These are phyloP conservation scores for Drosophila micromelanica DNA, from an alignment of 1,140 invertebrate species.

Conservation along the genomic window DNA sequence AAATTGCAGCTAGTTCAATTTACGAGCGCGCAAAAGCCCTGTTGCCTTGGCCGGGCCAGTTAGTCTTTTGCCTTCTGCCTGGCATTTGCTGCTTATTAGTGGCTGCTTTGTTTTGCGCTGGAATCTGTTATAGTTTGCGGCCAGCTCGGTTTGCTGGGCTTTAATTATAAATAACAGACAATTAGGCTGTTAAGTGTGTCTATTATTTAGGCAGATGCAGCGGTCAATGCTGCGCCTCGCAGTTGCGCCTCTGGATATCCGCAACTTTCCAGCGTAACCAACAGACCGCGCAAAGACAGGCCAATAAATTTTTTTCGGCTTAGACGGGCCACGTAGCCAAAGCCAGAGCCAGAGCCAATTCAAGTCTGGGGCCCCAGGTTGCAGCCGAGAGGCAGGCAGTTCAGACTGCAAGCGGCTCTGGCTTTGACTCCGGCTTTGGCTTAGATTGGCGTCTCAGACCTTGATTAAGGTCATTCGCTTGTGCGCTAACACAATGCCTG, in stretches of 20 bases:
- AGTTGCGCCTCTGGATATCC: conserved; percentile 10
- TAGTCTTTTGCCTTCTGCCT: conserved; percentile 15
- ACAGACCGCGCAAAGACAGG: conserved; percentile 20
- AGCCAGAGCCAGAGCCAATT: conserved; percentile 13
- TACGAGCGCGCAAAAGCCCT: conserved; percentile 29
- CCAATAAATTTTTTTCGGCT: conserved; percentile 52
- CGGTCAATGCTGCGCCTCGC: conserved; percentile 12
- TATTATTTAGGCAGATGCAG: conserved; percentile 46
- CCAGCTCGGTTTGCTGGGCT: conserved; percentile 20
- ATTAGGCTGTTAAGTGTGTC: conserved; percentile 52
- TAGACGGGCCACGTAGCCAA: conserved; percentile 46
- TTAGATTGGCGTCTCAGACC: conserved; percentile 14
- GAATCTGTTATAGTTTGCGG: conserved; percentile 43
- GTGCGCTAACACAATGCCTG: conserved; percentile 22
- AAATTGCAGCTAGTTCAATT: conserved; percentile 71
- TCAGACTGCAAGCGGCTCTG: conserved; percentile 52
- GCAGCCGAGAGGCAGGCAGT: conserved; percentile 26
- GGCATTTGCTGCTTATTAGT: conserved; percentile 56
- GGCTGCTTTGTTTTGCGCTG: conserved; percentile 38
- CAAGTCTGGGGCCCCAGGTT: conserved; percentile 5
- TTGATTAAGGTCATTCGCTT: conserved; percentile 82
- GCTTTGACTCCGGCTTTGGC: conserved; percentile 10
- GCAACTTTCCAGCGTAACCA: conserved; percentile 19
- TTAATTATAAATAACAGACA: conserved; percentile 53
- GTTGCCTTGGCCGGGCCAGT: conserved; percentile 7